phyloP scores from a whole-genome alignment of 2,797 vertebrate species.

The Ambastaia sidthimunki region DNA sequence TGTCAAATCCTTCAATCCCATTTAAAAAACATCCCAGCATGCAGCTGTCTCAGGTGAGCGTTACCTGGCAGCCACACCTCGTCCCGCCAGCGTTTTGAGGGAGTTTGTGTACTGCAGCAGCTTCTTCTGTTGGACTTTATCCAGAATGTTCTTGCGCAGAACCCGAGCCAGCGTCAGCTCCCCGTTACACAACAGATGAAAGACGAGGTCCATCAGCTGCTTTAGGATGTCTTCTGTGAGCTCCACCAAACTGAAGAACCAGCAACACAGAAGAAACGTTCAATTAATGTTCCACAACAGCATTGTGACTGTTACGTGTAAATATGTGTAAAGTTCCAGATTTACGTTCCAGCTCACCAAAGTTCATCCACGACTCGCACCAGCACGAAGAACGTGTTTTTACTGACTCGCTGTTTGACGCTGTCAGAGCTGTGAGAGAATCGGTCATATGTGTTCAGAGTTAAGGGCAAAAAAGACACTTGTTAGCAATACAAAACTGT shows the following conservation, averaged over 20 bases:
- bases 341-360: constrained; percentile 83
- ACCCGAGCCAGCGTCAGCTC: constrained; percentile 96
- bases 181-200: constrained; percentile 90
- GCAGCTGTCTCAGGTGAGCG: constrained; percentile 81
- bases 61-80: constrained; percentile 93
- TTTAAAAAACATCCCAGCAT: no score
- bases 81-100: constrained; percentile 86
- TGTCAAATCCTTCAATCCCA: no score
- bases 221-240: constrained; percentile 95
- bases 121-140: constrained; percentile 95
- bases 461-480: constrained; percentile 77
- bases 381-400: constrained; percentile 98
- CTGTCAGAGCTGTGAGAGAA: constrained; percentile 95
- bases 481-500: constrained; percentile 6
- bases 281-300: constrained; percentile 83
- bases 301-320: background rate
- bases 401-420: constrained; percentile 95
- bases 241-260: constrained; percentile 85
- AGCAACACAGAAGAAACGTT: constrained; percentile 56
- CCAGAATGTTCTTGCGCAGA: constrained; percentile 95
- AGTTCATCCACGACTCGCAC: constrained; percentile 97
- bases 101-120: constrained; percentile 82
- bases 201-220: constrained; percentile 97
- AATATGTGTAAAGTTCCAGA: background rate
- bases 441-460: constrained; percentile 85